phyloP scores from a whole-genome alignment of 1,140 invertebrate genomes.

The Tetraneura akinire region DNA sequence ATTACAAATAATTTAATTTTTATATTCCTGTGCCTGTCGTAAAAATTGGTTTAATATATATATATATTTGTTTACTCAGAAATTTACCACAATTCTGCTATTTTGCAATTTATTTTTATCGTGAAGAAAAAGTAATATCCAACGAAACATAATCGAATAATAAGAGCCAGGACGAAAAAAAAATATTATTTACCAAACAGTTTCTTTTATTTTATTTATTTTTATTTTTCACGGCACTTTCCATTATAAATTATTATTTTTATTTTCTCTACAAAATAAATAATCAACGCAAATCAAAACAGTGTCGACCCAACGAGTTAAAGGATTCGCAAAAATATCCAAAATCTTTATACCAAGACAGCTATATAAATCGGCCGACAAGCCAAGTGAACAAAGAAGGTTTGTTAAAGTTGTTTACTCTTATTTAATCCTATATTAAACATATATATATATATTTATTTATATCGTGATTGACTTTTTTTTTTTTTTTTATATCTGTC shows the following conservation, averaged over 20 bases:
- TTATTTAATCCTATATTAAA: not conserved
- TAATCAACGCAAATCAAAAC: slow-evolving; percentile 8
- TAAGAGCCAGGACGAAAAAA: not conserved
- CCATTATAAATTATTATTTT: not conserved
- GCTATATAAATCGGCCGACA: slow-evolving; percentile 8
- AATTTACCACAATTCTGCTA: too few relatives aligned
- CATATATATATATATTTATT: not conserved
- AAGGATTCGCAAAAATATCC: not conserved
- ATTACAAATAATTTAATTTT: too few relatives aligned
- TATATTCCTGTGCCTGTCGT: too few relatives aligned
- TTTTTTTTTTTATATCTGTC: not conserved
- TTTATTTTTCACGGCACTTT: not conserved
- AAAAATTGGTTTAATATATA: too few relatives aligned
- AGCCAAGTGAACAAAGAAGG: not conserved
- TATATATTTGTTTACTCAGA: too few relatives aligned
- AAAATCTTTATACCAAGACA: slow-evolving; percentile 23
- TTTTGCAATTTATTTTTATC: not conserved
- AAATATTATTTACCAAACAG: not conserved
- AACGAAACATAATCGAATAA: not conserved
- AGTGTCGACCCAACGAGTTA: not conserved
- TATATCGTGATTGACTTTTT: slow-evolving; percentile 2
- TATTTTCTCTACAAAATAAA: slow-evolving; percentile 1
- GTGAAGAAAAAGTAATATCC: not conserved
- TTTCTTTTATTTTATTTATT: too few relatives aligned
- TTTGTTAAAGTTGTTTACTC: slow-evolving; percentile 4